Base-by-base conservation (phyloP, 2,113 vertebrate genomes). In the Dicerorhinus sumatrensis region DNA sequence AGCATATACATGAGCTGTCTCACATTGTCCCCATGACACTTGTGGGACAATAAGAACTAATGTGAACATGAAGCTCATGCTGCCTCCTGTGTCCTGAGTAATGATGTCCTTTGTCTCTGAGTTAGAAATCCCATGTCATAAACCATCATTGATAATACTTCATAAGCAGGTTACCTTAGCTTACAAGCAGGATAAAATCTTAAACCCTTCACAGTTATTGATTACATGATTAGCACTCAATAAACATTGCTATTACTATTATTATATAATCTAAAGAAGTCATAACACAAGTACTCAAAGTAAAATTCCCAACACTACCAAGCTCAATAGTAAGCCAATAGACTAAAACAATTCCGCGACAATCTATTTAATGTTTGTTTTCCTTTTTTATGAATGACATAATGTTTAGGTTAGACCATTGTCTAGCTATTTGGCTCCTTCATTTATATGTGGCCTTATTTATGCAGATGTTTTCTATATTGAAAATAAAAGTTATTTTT, bases 241-340 rank as follows among this genome's bases (percentile, higher is more conserved):
- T 62, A 67, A 89, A 17, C 1, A 62, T 51, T 60, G 31, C 16
- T 62, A 18, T 42, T 14, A 42, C 33, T 70, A 70, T 39, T 65
- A n/a, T 56, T 81, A 76, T 58, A n/a, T 63, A 82, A 27, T 20
- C 16, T 69, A 63, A 92, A 94, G 10, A 77, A 62, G 6, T 51
- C 48, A 60, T 29, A 62, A 21, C 27, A n/a, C 4, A 79, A 62
- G 3, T 48, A 46, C 5, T 77, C 23, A 46, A 1, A 84, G 10
- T 67, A 58, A 88, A 92, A 65, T 69, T 48, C 21, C 8, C 11
- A 72, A 8, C 3, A 67, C 0, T 31, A 0, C 76, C 20, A 85
- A 39, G 1, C 62, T 9, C 2, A 29, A 1, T 48, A 70, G 0
- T 70, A 72, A 29, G 0, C 13, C 39, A 16, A 39, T 0, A 65